Conservation (phyloP, 1,140 invertebrate genomes). For the Spodoptera frugiperda region DNA sequence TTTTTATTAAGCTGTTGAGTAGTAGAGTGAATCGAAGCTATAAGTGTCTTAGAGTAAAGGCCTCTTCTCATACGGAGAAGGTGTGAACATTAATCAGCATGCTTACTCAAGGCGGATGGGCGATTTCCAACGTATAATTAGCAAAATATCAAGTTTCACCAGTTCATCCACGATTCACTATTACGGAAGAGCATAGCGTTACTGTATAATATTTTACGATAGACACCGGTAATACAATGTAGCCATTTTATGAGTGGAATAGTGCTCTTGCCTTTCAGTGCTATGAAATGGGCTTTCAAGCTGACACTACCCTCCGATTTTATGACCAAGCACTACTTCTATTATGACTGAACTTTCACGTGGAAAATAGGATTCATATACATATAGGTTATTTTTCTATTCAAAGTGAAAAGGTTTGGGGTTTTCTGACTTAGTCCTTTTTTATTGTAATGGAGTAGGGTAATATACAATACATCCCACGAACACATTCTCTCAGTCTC, state of each 20-base stretch:
- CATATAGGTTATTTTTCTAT: background rate
- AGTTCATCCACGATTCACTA: no score
- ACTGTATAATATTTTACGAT: background rate
- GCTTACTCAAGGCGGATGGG: no score
- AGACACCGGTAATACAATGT: constrained; percentile 2
- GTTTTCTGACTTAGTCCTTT: background rate
- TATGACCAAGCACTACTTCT: constrained; percentile 13
- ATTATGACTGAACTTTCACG: background rate
- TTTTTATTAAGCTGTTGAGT: no score
- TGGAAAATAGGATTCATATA: background rate
- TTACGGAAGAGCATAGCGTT: background rate
- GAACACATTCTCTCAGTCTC: no score
- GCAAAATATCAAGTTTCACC: no score
- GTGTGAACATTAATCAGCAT: no score
- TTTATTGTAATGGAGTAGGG: no score
- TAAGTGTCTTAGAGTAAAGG: no score
- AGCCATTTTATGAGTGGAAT: constrained; percentile 11
- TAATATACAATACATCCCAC: no score
- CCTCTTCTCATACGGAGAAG: no score
- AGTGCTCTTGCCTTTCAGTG: background rate
- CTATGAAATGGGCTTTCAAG: constrained; percentile 2
- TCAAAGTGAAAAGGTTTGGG: background rate
- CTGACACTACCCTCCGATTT: constrained; percentile 23
- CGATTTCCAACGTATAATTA: no score
- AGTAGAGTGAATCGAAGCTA: no score